Evolutionary conservation across 2,113 vertebrate species (phyloP).

Genomic region (Crotalus viridis): DNA sequence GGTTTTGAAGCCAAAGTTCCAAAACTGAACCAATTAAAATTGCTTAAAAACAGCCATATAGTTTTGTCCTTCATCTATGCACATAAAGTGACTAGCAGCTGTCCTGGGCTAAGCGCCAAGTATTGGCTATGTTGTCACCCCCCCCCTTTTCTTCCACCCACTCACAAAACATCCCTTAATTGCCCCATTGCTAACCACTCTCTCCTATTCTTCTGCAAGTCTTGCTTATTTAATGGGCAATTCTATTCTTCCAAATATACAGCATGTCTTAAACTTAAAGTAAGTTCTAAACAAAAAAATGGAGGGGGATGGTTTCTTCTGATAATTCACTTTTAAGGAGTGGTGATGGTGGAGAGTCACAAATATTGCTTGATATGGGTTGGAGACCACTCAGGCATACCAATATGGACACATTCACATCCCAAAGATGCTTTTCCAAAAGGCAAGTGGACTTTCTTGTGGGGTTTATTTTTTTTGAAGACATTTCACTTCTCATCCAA

Average conservation of each 20-base stretch:
- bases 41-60: neutral
- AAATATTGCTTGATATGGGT: neutral
- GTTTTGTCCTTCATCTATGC: neutral
- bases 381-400: neutral
- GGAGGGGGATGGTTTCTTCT: neutral
- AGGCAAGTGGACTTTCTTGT: neutral
- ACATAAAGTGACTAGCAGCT: neutral
- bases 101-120: neutral
- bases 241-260: neutral
- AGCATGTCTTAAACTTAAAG: neutral
- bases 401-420: neutral
- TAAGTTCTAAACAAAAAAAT: neutral
- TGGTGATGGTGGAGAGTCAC: neutral
- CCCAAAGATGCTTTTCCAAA: neutral
- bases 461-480: neutral
- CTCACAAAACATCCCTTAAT: neutral
- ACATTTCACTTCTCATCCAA: neutral
- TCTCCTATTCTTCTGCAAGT: neutral
- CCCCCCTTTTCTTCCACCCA: neutral
- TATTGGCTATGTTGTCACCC: neutral
- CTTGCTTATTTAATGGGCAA: neutral
- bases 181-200: neutral
- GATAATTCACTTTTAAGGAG: neutral
- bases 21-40: constrained; percentile 18
- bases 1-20: constrained; percentile 18